Percentiles rank a stretch among this genome's conserved stretches.
These are phyloP conservation scores for Craseonycteris thonglongyai DNA, from an alignment of 2,113 vertebrate species.

Conservation along the genomic window DNA sequence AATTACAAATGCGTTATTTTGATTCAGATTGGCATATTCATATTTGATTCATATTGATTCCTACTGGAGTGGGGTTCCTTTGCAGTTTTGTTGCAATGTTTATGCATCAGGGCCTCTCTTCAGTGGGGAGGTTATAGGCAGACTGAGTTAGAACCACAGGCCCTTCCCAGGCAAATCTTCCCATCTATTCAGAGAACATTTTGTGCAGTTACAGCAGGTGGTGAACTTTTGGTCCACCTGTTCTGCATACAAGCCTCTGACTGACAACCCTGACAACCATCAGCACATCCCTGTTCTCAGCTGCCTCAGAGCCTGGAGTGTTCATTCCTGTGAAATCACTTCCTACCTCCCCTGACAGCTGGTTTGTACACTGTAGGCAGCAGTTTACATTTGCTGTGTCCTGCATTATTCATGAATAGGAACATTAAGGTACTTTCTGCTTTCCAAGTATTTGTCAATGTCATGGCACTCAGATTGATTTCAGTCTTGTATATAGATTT, in stretches of 20 bases:
- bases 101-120: not conserved
- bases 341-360: not conserved
- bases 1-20: not conserved
- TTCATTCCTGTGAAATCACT: not conserved
- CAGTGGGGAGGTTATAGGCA: not conserved
- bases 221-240: not conserved
- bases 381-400: not conserved
- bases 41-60: not conserved
- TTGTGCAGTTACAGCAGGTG: not conserved
- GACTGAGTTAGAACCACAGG: not conserved
- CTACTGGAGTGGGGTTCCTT: not conserved
- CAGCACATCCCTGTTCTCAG: not conserved
- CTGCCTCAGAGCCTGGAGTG: not conserved
- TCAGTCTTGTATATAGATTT: not conserved
- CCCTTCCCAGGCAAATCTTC: not conserved
- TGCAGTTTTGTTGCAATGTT: not conserved
- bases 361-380: not conserved
- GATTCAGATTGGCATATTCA: not conserved
- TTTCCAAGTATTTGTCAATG: not conserved
- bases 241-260: not conserved
- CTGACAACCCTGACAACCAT: not conserved
- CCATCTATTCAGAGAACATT: not conserved
- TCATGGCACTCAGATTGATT: not conserved
- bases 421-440: not conserved
- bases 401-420: not conserved